A percentile compares a stretch with the other conserved stretches of the same genome.
phyloP scores from a whole-genome alignment of 2,888 invertebrate genomes.

The Trissolcus japonicus region DNA sequence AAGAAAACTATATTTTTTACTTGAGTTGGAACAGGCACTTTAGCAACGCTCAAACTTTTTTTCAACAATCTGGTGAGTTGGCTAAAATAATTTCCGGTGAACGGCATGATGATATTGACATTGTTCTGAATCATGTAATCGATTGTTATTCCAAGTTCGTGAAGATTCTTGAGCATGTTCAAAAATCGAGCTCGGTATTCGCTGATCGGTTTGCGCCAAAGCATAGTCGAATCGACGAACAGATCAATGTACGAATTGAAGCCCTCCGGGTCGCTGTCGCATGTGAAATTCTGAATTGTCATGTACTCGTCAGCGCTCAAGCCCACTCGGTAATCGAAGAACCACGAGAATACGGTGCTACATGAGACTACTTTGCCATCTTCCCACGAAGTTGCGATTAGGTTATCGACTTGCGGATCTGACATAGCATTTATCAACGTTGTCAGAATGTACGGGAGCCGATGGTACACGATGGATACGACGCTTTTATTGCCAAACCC shows the following conservation, averaged over 20 bases:
- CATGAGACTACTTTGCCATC: constrained; percentile 58
- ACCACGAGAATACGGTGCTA: constrained; percentile 64
- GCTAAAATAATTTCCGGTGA: constrained; percentile 75
- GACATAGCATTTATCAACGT: constrained; percentile 66
- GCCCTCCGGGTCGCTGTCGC: constrained; percentile 64
- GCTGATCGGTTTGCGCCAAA: constrained; percentile 61
- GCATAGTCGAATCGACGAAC: constrained; percentile 52
- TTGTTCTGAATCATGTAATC: constrained; percentile 46
- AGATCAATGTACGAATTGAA: constrained; percentile 68
- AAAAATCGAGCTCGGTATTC: constrained; percentile 62
- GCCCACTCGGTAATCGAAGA: constrained; percentile 60
- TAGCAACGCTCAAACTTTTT: constrained; percentile 32
- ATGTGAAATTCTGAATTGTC: constrained; percentile 65
- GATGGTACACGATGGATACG: constrained; percentile 62
- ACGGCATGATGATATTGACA: constrained; percentile 74
- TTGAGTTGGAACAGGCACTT: constrained; percentile 11
- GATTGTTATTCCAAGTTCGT: constrained; percentile 58
- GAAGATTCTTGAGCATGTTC: constrained; percentile 57
- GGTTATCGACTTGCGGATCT: constrained; percentile 60
- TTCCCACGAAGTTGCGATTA: constrained; percentile 28
- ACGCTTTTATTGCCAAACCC: constrained; percentile 65
- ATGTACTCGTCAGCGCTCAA: constrained; percentile 63
- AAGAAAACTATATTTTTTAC: neutral
- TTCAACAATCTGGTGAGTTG: constrained; percentile 71
- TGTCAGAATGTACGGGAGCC: constrained; percentile 64